These are phyloP conservation scores for Acrobeloides nanus DNA, from an alignment of 2,888 invertebrate genomes.

Conservation along the genomic window DNA sequence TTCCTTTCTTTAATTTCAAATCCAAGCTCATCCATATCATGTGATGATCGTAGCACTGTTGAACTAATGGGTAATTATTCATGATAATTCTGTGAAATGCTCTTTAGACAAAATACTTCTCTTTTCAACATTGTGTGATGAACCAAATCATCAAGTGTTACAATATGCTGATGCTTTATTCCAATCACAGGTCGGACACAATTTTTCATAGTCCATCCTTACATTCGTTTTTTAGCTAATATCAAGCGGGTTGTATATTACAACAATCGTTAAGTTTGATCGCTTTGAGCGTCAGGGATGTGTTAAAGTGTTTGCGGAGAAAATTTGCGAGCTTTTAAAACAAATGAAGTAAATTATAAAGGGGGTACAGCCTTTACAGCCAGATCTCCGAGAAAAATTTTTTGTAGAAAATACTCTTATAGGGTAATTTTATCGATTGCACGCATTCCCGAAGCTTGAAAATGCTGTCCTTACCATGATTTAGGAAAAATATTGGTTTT, in stretches of 20 bases:
- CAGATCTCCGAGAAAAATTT: too few relatives aligned
- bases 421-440: too few relatives aligned
- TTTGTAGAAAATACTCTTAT: too few relatives aligned
- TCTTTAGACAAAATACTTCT: conserved; percentile 1
- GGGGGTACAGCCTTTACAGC: too few relatives aligned
- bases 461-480: too few relatives aligned
- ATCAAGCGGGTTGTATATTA: background rate
- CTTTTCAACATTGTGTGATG: background rate
- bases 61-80: background rate
- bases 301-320: conserved; percentile 2
- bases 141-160: conserved; percentile 2
- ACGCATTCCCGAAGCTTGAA: too few relatives aligned
- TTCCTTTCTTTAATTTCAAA: too few relatives aligned
- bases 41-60: too few relatives aligned
- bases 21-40: too few relatives aligned
- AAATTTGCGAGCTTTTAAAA: background rate
- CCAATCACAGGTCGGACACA: background rate
- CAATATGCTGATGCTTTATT: conserved; percentile 3
- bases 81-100: background rate
- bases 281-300: background rate
- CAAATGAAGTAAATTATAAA: conserved; percentile 1
- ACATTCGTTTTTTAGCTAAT: background rate
- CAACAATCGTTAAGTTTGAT: background rate
- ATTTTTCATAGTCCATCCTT: background rate
- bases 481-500: too few relatives aligned